These are phyloP conservation scores for Drosophila santomea DNA, from an alignment of 1,140 invertebrate species.

Conservation along the genomic window DNA sequence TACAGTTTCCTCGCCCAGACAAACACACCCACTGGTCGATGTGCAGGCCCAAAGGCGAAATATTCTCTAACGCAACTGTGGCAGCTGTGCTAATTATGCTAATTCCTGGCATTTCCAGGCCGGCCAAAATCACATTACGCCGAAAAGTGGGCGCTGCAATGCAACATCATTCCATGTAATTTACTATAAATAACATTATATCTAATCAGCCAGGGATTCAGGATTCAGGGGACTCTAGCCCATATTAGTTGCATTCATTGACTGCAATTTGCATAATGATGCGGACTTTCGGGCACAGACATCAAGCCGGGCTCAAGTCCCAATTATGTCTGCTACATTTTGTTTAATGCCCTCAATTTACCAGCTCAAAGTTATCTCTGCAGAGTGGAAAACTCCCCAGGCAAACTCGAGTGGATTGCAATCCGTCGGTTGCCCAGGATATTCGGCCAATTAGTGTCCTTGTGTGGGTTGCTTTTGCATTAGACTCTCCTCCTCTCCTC, in stretches of 20 bases:
- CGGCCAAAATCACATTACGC: conserved; percentile 14
- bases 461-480: conserved; percentile 9
- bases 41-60: conserved; percentile 15
- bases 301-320: conserved; percentile 20
- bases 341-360: conserved; percentile 33
- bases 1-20: conserved; percentile 29
- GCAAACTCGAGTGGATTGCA: conserved; percentile 7
- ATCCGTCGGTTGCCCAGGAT: conserved; percentile 36
- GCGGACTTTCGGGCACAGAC: not conserved
- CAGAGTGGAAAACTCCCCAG: conserved; percentile 7
- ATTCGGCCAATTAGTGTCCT: conserved; percentile 51
- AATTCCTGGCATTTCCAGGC: conserved; percentile 37
- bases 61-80: conserved; percentile 19
- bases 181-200: conserved; percentile 56
- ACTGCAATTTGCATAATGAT: conserved; percentile 60
- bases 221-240: not conserved
- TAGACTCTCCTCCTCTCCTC: not conserved
- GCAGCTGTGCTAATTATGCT: conserved; percentile 55
- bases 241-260: conserved; percentile 54
- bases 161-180: conserved; percentile 26
- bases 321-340: conserved; percentile 32
- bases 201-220: conserved; percentile 31
- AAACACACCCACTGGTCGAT: conserved; percentile 28
- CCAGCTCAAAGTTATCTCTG: not conserved
- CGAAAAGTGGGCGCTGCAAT: conserved; percentile 6